These are phyloP conservation scores for Chionodraco myersi DNA, from an alignment of 2,113 vertebrate species.

Conservation along the genomic window DNA sequence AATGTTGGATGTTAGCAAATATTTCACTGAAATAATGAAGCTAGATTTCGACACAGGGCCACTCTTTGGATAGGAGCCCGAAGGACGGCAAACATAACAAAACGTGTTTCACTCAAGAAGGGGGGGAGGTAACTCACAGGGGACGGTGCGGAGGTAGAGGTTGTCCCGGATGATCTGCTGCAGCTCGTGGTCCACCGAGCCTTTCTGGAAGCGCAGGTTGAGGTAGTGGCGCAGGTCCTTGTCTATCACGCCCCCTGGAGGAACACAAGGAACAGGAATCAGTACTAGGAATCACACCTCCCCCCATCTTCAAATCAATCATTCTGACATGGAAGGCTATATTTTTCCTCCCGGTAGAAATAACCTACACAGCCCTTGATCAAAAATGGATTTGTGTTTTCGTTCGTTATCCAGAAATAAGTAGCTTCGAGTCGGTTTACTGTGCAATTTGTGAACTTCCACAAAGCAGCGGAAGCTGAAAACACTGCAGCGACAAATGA, in stretches of 20 bases:
- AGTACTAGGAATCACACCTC: conserved; percentile 14
- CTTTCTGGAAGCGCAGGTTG: conserved; percentile 98
- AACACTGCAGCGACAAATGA: conserved; percentile 50
- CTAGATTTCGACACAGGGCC: not conserved
- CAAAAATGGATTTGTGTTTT: conserved; percentile 12
- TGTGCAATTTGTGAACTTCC: conserved; percentile 10
- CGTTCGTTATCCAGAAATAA: conserved; percentile 3
- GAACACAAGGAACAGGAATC: conserved; percentile 47
- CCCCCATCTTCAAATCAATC: conserved; percentile 18
- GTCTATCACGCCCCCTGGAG: conserved; percentile 95
- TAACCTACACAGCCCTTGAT: not conserved
- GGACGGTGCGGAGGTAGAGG: conserved; percentile 98
- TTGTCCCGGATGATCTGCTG: conserved; percentile 99
- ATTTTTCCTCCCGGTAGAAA: not conserved
- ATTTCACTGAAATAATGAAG: not conserved
- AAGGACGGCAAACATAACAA: not conserved
- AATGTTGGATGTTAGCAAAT: not conserved
- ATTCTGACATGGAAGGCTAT: conserved; percentile 1
- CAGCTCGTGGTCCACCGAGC: conserved; percentile 97
- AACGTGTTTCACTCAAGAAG: not conserved
- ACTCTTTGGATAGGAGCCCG: too few species aligned
- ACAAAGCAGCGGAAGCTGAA: conserved; percentile 14
- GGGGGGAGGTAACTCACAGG: conserved; percentile 89
- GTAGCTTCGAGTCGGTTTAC: not conserved
- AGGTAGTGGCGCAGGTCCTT: conserved; percentile 99